A percentile compares a stretch with the other conserved stretches of the same genome.
These are phyloP conservation scores for Otolemur garnettii DNA, from an alignment of 2,113 vertebrate species.

Conservation along the genomic window DNA sequence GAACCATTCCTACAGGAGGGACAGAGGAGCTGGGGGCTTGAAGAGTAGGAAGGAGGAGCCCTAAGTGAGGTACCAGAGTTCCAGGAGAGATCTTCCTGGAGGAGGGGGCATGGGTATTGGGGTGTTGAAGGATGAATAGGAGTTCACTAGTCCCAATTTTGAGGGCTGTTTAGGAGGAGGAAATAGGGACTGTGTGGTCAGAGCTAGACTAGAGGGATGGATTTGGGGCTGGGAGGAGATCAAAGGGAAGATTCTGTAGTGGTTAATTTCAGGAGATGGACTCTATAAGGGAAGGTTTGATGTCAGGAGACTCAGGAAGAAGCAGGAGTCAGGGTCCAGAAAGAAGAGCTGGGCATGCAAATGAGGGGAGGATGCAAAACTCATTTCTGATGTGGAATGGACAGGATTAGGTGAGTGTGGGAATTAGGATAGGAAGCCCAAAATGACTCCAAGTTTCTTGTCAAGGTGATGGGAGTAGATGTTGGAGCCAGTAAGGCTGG, in stretches of 20 bases:
- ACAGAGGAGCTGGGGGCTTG: not conserved
- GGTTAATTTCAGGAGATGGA: not conserved
- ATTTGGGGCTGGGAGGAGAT: not conserved
- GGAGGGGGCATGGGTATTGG: not conserved
- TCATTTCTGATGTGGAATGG: not conserved
- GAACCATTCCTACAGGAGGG: not conserved
- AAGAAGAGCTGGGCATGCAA: not conserved
- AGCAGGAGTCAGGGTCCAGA: not conserved
- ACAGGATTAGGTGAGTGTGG: not conserved
- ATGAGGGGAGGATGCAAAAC: not conserved
- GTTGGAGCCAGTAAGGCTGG: not conserved
- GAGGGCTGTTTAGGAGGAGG: not conserved
- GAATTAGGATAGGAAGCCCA: not conserved
- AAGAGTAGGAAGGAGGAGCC: not conserved
- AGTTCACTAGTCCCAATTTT: not conserved
- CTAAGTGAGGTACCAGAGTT: not conserved
- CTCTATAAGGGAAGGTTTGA: not conserved
- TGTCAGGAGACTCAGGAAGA: not conserved
- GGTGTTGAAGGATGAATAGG: slow-evolving; percentile 31
- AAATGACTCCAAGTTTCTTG: not conserved
- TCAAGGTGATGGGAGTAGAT: not conserved
- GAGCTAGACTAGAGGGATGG: not conserved
- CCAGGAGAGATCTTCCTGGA: not conserved
- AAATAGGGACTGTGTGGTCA: not conserved
- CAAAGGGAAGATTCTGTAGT: not conserved